Percentiles rank a stretch among this genome's conserved stretches.
Conservation (phyloP, 53 echinoderm and acorn worm species). For the Arbacia lixula region DNA sequence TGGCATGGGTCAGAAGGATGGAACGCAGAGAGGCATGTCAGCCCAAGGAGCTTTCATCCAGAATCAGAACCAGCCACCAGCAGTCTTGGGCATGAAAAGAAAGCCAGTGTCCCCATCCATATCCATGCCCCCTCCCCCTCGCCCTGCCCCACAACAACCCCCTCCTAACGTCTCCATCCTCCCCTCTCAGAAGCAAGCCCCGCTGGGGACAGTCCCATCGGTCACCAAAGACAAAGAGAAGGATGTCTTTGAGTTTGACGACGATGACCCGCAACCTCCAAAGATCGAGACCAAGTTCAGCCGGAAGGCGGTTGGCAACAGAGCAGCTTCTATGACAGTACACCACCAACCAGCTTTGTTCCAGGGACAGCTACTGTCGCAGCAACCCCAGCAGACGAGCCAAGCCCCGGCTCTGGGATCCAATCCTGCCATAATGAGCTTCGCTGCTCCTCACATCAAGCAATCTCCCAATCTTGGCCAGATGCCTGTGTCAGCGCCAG, state of each 20-base stretch:
- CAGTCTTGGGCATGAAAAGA: background rate
- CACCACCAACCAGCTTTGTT: slow-evolving; percentile 20
- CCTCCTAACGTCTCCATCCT: slow-evolving; percentile 44
- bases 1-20: slow-evolving; percentile 11
- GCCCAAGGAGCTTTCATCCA: background rate
- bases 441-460: background rate
- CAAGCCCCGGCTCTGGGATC: background rate
- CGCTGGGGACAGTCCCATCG: slow-evolving; percentile 10
- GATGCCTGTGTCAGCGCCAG: background rate
- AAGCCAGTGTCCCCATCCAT: background rate
- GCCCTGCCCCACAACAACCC: slow-evolving; percentile 2
- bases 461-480: background rate
- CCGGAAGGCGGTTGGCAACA: background rate
- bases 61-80: background rate
- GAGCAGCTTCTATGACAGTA: slow-evolving; percentile 15
- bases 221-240: slow-evolving; percentile 43
- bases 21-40: background rate
- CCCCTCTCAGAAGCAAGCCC: slow-evolving; percentile 19
- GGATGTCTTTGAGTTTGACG: slow-evolving; percentile 51
- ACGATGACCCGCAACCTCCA: slow-evolving; percentile 36
- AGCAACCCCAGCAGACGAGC: background rate
- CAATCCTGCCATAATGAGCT: background rate
- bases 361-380: background rate
- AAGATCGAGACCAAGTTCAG: slow-evolving; percentile 35
- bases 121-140: slow-evolving; percentile 26